Evolutionary conservation across 2,113 vertebrate genomes (phyloP), one percentile per base, ranked within the genome.

Genomic region (Athene noctua): DNA sequence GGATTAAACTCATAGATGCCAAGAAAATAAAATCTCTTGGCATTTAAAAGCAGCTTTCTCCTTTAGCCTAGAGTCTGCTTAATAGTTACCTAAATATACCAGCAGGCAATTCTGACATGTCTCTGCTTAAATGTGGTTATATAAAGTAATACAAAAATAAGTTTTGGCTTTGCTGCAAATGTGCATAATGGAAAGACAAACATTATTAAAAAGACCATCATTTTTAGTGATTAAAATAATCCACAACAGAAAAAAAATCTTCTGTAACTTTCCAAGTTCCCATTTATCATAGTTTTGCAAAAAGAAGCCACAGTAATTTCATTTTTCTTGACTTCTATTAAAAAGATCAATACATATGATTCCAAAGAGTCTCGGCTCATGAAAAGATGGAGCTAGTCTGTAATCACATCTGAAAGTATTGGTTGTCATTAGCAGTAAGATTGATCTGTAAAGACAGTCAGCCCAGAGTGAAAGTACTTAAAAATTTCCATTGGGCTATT

Each of bases 301-400:
- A 97, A 98, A 98, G 97, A 98, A 98, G 98, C 96, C 97, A 90
- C 78, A 20, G 98, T 99, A 98, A 99, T 99, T 98, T 98, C 98
- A 99, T 98, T 99, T 99, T 98, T 98, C 97, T 98, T 98, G 98
- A 98, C 98, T 99, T 99, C 98, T 99, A 99, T 98, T 99, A 98
- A 98, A 98, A 98, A 98, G 98, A 99, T 99, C 98, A 98, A 99
- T 99, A 99, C 97, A 94, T 98, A 98, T 98, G 98, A 98, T 98
- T 98, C 98, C 98, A 98, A 97, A 98, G 98, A 98, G 98, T 98
- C 98, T 98, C 98, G 97, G 97, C 97, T 98, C 97, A 96, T 97
- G 97, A 97, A 98, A 98, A 98, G 98, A 99, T 98, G 98, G 98
- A 98, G 98, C 97, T 96, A 97, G 96, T 96, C 94, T 97, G 98